phyloP scores from a whole-genome alignment of 2,888 invertebrate species.

The Pachycephus smyrnensis region DNA sequence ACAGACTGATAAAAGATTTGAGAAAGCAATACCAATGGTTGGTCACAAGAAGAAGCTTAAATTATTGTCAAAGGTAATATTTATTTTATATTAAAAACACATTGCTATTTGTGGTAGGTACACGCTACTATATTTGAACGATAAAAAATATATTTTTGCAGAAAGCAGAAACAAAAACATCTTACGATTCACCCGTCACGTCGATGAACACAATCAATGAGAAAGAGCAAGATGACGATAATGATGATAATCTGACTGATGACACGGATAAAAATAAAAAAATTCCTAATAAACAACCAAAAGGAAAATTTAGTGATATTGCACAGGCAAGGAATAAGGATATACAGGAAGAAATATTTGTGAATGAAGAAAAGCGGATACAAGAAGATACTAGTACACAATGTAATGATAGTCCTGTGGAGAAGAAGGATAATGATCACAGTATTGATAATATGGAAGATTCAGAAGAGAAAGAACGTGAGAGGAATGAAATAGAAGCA shows the following conservation, averaged over 20 bases:
- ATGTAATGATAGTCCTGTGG: conserved; percentile 5
- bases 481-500: conserved; percentile 32
- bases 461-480: conserved; percentile 18
- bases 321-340: neutral
- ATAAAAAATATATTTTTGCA: conserved; percentile 15
- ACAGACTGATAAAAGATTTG: conserved; percentile 21
- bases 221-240: conserved; percentile 4
- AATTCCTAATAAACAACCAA: neutral
- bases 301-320: neutral
- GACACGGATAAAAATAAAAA: conserved; percentile 39
- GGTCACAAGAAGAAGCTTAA: conserved; percentile 10
- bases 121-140: neutral
- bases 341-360: neutral
- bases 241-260: conserved; percentile 28
- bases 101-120: neutral
- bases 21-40: conserved; percentile 6
- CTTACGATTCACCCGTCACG: neutral
- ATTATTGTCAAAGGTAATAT: neutral
- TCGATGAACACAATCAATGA: neutral
- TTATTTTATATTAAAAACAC: neutral
- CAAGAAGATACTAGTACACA: neutral
- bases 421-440: conserved; percentile 9
- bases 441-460: conserved; percentile 10
- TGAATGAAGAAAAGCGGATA: conserved; percentile 1
- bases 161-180: conserved; percentile 1